phyloP scores from a whole-genome alignment of 2,888 invertebrate species.

The Lacanobia oleracea region DNA sequence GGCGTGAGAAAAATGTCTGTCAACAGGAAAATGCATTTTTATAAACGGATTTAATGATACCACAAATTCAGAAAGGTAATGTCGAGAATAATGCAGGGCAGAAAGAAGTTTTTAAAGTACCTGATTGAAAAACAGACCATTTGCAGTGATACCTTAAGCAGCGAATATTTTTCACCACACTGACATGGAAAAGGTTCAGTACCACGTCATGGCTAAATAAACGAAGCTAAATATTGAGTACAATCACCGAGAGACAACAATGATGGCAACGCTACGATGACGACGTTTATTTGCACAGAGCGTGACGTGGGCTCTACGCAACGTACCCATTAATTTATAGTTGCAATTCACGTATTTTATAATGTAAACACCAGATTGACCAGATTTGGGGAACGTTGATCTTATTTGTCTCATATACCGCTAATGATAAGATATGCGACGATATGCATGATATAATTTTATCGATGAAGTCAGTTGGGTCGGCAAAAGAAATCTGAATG shows the following conservation, averaged over 20 bases:
- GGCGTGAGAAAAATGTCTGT: background rate
- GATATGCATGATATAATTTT: constrained; percentile 31
- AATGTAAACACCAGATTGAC: constrained; percentile 32
- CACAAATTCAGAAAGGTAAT: background rate
- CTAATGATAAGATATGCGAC: constrained; percentile 29
- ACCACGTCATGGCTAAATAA: constrained; percentile 35
- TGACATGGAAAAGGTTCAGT: constrained; percentile 13
- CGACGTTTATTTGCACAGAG: constrained; percentile 64
- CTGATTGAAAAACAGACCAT: background rate
- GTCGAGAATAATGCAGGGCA: background rate
- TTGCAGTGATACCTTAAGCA: background rate
- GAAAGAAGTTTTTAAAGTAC: background rate
- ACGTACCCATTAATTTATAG: constrained; percentile 28
- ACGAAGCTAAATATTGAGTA: constrained; percentile 13
- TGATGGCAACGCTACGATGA: constrained; percentile 63
- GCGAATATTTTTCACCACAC: constrained; percentile 21
- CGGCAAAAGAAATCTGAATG: constrained; percentile 7
- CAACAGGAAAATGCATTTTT: constrained; percentile 15
- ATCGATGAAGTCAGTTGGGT: constrained; percentile 36
- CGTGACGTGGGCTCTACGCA: constrained; percentile 64
- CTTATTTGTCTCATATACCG: constrained; percentile 21
- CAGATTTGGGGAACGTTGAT: constrained; percentile 26
- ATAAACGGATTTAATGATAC: background rate
- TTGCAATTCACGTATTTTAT: constrained; percentile 13
- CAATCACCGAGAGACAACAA: constrained; percentile 52